Base-by-base conservation (phyloP, 2,113 vertebrate species). In the Podocnemis expansa region DNA sequence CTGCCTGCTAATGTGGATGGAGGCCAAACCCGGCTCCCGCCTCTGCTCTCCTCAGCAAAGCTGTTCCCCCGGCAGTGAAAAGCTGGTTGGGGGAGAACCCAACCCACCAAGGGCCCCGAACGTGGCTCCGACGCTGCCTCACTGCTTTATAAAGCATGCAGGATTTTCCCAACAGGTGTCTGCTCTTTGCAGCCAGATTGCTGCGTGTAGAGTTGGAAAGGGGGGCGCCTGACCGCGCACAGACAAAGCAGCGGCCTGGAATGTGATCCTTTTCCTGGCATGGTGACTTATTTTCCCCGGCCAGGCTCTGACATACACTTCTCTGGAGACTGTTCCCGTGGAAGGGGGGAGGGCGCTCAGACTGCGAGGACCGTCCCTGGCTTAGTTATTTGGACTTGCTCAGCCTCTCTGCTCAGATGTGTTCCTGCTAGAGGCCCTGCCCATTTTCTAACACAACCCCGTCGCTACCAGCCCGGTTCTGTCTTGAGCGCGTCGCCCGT, bases 1-100 rank as follows among this genome's bases (percentile, higher is more conserved):
- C 58, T 75, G 51, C 89, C 87, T 78, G 85, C 94, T 88, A 82
- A 93, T n/a, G 88, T 86, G 78, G 63, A 84, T 91, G 80, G 34
- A 41, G 56, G n/a, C 49, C 80, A 91, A 97, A n/a, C 85, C 73
- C 89, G 88, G 55, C 92, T 19, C 22, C 19, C 55, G 27, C 49
- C 19, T n/a, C 31, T 31, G 82, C 80, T 91, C 47, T 94, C 83
- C 89, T 58, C 79, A 85, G 80, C 38, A 51, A 90, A 80, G 82
- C 90, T 93, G 88, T 56, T 78, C 34, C 80, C 58, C 78, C 51
- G 43, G 85, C 58, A 67, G 85, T 84, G 81, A 95, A 88, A 29
- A 58, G 56, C 56, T 58, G 56, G 10, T 8, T 22, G 55, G 25
- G 25, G 10, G 11, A 58, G 29, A 81, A 17, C 34, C 52, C 31